Evolutionary conservation across 2,113 vertebrate genomes (phyloP).

Genomic region (Hyla sarda): DNA sequence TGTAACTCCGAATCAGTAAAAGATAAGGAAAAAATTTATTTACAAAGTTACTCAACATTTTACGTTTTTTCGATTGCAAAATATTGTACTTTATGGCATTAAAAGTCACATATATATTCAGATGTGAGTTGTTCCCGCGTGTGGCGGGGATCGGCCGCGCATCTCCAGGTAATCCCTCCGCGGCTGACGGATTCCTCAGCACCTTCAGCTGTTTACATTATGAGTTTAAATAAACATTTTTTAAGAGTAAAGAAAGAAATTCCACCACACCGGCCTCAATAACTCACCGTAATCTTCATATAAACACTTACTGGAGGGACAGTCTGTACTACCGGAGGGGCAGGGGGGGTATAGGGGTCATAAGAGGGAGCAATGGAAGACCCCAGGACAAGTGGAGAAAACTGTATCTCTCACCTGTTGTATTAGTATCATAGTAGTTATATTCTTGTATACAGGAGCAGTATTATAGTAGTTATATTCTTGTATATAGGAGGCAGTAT

Average conservation of each 20-base stretch:
- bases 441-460: too few relatives aligned
- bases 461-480: too few relatives aligned
- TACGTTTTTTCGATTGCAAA: not conserved
- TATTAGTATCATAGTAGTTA: not conserved
- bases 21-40: not conserved
- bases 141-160: not conserved
- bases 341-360: not conserved
- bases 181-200: not conserved
- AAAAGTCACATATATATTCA: not conserved
- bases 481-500: too few relatives aligned
- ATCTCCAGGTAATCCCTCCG: not conserved
- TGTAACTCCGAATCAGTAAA: not conserved
- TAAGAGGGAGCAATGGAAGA: not conserved
- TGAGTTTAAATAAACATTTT: conserved; percentile 24
- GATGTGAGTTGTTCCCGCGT: not conserved
- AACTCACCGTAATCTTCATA: conserved; percentile 20
- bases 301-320: conserved; percentile 14
- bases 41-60: not conserved
- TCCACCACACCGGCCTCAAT: not conserved
- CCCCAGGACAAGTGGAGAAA: not conserved
- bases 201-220: conserved; percentile 18
- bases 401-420: not conserved
- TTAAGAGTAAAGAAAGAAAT: conserved; percentile 6
- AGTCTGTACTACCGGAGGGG: not conserved
- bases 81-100: not conserved